Evolutionary conservation across 2,113 vertebrate genomes (phyloP).

Genomic region (Dendrocopos noguchii): DNA sequence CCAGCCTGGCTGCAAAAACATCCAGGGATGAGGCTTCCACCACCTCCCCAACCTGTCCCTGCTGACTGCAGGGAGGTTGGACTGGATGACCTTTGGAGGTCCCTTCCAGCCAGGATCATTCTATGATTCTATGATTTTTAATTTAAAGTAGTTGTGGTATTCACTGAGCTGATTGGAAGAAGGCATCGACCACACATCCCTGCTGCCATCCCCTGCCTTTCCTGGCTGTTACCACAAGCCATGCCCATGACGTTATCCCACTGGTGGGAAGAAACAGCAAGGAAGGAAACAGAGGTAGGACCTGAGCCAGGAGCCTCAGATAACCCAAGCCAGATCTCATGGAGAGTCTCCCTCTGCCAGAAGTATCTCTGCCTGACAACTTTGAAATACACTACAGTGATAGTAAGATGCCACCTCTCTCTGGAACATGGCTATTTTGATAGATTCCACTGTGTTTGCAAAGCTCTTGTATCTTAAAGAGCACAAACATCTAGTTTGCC

Average conservation of each 20-base stretch:
- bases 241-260: neutral
- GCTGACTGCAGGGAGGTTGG: no score
- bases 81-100: no score
- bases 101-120: no score
- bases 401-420: neutral
- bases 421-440: neutral
- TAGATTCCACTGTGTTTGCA: conserved; percentile 1
- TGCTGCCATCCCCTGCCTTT: neutral
- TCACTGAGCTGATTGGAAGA: neutral
- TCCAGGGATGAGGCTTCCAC: no score
- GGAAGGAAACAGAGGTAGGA: neutral
- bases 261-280: neutral
- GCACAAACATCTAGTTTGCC: conserved; percentile 45
- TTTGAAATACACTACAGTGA: neutral
- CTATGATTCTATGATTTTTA: neutral
- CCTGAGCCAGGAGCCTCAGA: neutral
- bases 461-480: neutral
- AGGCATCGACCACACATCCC: neutral
- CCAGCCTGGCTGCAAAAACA: no score
- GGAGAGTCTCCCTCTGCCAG: neutral
- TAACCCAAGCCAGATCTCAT: neutral
- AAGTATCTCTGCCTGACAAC: neutral
- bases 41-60: no score
- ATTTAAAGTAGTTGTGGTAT: neutral
- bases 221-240: neutral